Base-by-base conservation (phyloP, 2,888 invertebrate genomes). In the Euplagia quadripunctaria region DNA sequence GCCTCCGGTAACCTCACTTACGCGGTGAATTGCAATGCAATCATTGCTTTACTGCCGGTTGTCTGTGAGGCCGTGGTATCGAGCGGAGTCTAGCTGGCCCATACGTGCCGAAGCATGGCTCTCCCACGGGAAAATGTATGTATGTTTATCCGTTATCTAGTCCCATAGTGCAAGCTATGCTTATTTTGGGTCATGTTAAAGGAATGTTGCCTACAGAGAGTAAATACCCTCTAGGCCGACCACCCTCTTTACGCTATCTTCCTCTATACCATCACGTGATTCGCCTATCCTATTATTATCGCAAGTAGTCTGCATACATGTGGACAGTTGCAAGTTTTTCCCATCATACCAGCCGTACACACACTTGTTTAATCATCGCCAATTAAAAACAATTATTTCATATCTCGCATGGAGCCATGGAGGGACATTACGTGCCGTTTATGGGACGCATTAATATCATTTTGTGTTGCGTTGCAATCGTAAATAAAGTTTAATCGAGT, bases 311-410 rank as follows among this genome's bases (percentile, higher is more conserved):
- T 69, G 70, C 66, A 75, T 72, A 69, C 69, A 72, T 77, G 70
- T 64, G 72, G 71, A 80, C 79, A 82, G 77, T 84, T 86, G 86
- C 82, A 83, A 77, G 87, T 86, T 88, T 89, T 91, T 90, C 90
- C 88, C 89, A 88, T 87, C 87, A 84, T 82, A 85, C 80, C 82
- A 78, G 76, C 83, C 82, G 82, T 85, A 61, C 73, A 82, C 84
- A 83, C 90, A 90, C 89, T 90, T 91, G 92, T 91, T 90, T 94
- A 93, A 94, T 94, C 89, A 91, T 88, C 79, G 78, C 85, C 92
- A 94, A 94, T 94, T 94, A 92, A 90, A 90, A 88, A 85, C 94
- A 93, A 94, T 94, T 94, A 91, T 86, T 87, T 78, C 77, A 78
- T 80, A 80, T 78, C 75, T 80, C 79, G 77, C 71, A 63, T 68